Percentiles rank a stretch among this genome's conserved stretches.
Evolutionary conservation across 2,888 invertebrate species (phyloP).

Genomic region (Empis livida): DNA sequence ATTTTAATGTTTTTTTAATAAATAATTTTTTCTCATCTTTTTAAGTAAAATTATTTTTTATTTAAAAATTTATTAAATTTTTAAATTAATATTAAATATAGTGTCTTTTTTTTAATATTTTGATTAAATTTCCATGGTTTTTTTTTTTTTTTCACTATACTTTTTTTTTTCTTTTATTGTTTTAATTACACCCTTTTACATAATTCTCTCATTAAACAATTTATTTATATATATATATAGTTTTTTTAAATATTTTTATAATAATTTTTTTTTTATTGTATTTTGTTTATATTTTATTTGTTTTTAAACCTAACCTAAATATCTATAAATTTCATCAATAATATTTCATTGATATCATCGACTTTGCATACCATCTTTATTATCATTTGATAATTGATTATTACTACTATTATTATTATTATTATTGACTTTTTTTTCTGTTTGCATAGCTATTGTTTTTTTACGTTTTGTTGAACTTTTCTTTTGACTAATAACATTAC

Average conservation of each 20-base stretch:
- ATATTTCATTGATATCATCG: constrained; percentile 3
- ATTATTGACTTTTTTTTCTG: constrained; percentile 11
- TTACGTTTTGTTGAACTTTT: constrained; percentile 14
- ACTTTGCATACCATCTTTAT: constrained; percentile 1
- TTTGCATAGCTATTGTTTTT: constrained; percentile 12
- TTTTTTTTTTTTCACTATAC: too few species aligned
- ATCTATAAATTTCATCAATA: constrained; percentile 1
- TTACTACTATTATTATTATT: constrained; percentile 2
- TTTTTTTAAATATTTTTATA: background rate
- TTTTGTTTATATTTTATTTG: background rate
- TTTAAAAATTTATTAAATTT: too few species aligned
- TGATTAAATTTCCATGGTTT: too few species aligned
- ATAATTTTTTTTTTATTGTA: background rate
- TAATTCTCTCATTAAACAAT: background rate
- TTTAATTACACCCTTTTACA: too few species aligned
- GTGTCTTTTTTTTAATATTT: too few species aligned
- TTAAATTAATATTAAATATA: too few species aligned
- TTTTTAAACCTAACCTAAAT: background rate
- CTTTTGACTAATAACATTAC: constrained; percentile 10
- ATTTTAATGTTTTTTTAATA: too few species aligned
- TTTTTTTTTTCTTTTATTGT: too few species aligned
- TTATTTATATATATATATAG: background rate
- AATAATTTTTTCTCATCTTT: too few species aligned
- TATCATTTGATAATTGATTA: background rate
- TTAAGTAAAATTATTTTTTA: too few species aligned